phyloP scores from a whole-genome alignment of 2,888 invertebrate genomes.

The Tryphoninae sp. region DNA sequence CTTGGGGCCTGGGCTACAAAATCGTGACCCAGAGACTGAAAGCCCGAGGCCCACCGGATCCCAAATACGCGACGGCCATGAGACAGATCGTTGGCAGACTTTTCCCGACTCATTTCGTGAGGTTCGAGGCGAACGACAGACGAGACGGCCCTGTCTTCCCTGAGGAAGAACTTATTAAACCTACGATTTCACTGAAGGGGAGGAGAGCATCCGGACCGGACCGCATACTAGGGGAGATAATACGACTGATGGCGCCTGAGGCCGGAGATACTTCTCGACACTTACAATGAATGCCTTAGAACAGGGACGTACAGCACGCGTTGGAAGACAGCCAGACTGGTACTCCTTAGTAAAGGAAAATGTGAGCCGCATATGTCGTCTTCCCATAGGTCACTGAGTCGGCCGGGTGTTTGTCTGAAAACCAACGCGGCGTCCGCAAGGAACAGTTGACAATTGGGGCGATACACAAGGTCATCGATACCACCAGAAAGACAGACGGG shows the following conservation, averaged over 20 bases:
- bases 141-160: no score
- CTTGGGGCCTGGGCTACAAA: no score
- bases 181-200: neutral
- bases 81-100: constrained; percentile 26
- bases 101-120: constrained; percentile 32
- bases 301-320: constrained; percentile 3
- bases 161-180: neutral
- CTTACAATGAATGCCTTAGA: constrained; percentile 9
- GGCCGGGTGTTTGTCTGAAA: no score
- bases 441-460: no score
- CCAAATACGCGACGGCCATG: constrained; percentile 22
- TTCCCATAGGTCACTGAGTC: no score
- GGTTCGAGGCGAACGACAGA: neutral
- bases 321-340: constrained; percentile 8
- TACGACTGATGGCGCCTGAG: constrained; percentile 3
- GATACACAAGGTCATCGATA: no score
- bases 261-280: neutral
- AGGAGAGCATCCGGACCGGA: constrained; percentile 4
- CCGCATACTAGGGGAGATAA: constrained; percentile 5
- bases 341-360: no score
- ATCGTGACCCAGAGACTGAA: constrained; percentile 39
- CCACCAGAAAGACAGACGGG: no score
- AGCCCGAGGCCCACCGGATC: neutral
- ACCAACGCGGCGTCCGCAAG: no score
- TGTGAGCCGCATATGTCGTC: no score